Conservation (phyloP, 30 jellyfish, hydroid and myxozoan species). For the Rhopilema esculentum region DNA sequence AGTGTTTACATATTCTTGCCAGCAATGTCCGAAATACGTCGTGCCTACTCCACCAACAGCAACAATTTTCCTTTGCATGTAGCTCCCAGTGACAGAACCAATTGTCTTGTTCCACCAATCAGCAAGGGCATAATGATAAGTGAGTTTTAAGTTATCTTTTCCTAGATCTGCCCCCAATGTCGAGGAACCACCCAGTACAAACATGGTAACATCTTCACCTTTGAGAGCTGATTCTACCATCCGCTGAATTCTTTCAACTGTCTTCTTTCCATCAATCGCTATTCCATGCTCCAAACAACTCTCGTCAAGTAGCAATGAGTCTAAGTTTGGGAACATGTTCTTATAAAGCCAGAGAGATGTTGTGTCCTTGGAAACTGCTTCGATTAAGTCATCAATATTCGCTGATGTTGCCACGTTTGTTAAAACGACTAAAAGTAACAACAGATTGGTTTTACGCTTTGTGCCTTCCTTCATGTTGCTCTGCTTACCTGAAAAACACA, state of each 20-base stretch:
- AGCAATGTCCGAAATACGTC: conserved; percentile 86
- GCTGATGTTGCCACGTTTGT: conserved; percentile 2
- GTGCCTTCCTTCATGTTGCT: not conserved
- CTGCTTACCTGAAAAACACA: not conserved
- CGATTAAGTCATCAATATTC: not conserved
- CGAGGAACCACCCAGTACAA: conserved; percentile 87
- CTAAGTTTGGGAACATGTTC: conserved; percentile 21
- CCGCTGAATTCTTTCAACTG: conserved; percentile 68
- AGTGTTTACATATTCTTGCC: conserved; percentile 85
- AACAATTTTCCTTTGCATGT: conserved; percentile 71
- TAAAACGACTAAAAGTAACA: not conserved
- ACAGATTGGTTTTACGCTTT: not conserved
- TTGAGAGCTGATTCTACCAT: conserved; percentile 72
- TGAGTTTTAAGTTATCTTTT: conserved; percentile 44
- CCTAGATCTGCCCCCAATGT: conserved; percentile 97
- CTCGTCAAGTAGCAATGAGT: conserved; percentile 36
- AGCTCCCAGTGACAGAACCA: conserved; percentile 80
- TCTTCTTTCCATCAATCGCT: conserved; percentile 54
- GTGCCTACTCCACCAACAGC: conserved; percentile 98
- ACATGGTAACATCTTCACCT: conserved; percentile 55
- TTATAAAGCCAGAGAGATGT: conserved; percentile 64
- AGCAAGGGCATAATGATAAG: conserved; percentile 90
- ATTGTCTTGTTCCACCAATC: conserved; percentile 97
- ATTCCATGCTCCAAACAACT: conserved; percentile 61
- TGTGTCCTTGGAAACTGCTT: conserved; percentile 51